These are phyloP conservation scores for Neolamprologus ventralis DNA, from an alignment of 2,113 vertebrate species.

Conservation along the genomic window DNA sequence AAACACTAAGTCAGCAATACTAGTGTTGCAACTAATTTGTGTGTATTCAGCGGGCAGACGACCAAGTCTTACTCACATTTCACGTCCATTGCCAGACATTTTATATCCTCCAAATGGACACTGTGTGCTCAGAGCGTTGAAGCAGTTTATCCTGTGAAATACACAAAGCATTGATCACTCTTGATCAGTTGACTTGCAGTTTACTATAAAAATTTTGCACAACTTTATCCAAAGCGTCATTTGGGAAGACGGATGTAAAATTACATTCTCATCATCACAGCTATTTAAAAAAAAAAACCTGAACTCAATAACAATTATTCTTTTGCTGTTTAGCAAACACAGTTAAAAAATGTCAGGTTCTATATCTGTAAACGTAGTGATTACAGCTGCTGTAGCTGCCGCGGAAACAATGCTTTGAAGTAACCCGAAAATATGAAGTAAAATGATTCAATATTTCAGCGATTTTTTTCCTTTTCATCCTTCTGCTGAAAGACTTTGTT, in stretches of 20 bases:
- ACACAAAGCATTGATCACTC: conserved; percentile 61
- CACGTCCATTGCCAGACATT: conserved; percentile 98
- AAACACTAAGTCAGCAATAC: conserved; percentile 34
- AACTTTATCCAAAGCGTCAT: neutral
- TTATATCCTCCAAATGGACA: conserved; percentile 99
- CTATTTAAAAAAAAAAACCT: neutral
- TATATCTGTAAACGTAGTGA: neutral
- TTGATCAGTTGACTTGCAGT: neutral
- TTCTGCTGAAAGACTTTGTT: neutral
- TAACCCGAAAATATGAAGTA: neutral
- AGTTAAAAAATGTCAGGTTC: neutral
- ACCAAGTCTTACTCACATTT: conserved; percentile 86
- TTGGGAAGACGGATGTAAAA: neutral
- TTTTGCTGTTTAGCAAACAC: conserved; percentile 8
- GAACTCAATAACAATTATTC: neutral
- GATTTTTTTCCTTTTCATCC: neutral
- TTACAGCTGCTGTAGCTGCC: neutral
- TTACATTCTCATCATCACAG: neutral
- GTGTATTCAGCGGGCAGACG: conserved; percentile 3
- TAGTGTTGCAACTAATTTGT: conserved; percentile 19
- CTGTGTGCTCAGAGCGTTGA: conserved; percentile 96
- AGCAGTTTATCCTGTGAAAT: conserved; percentile 93
- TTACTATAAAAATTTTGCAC: neutral
- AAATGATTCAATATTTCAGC: neutral
- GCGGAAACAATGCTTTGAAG: neutral